Base-by-base conservation (phyloP, 2,113 vertebrate species). In the Nerophis ophidion region DNA sequence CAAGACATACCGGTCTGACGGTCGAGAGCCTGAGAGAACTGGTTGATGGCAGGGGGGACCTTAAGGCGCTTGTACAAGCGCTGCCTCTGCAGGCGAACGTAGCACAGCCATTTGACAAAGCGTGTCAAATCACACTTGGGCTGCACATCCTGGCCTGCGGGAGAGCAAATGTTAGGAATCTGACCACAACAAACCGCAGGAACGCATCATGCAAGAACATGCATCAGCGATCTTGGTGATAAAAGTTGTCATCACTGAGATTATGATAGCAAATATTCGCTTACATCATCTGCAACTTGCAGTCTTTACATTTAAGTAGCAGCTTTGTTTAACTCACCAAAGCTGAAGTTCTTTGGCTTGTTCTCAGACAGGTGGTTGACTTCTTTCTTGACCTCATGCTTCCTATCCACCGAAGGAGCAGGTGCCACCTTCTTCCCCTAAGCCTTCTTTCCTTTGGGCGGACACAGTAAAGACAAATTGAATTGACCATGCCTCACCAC, bases 141-240 rank as follows among this genome's bases (percentile, higher is more conserved):
- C 86, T 99, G 97, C 84, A 98, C 96, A 78, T 98, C 96, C 92
- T 99, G 96, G 80, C 97, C 97, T 98, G 81, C 17, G 38, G 5
- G 10, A 17, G n/a, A 42, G 16, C 0, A 61, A 16, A 12, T 2
- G 0, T 44, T 69, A 13, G 58, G 5, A 0, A 33, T 46, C 1
- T 0, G 3, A 5, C 4, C n/a, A 13, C 3, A 52, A 4, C 26
- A 26, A 26, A 26, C 26, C 26, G 26, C 26, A 26, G 26, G 26
- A 46, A 4, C 1, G 0, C 1, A 5, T 5, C 5, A 9, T 1
- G 16, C 13, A 1, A 0, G 4, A 0, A 6, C 15, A 88, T 86
- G 93, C 94, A 95, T 97, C 96, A 97, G 95, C 72, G 95, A 98
- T 99, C 96, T 97, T 94, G 94, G 94, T 98, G 95, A 91, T 26